Evolutionary conservation across 2,888 invertebrate species (phyloP).

Genomic region (Alitta virens): DNA sequence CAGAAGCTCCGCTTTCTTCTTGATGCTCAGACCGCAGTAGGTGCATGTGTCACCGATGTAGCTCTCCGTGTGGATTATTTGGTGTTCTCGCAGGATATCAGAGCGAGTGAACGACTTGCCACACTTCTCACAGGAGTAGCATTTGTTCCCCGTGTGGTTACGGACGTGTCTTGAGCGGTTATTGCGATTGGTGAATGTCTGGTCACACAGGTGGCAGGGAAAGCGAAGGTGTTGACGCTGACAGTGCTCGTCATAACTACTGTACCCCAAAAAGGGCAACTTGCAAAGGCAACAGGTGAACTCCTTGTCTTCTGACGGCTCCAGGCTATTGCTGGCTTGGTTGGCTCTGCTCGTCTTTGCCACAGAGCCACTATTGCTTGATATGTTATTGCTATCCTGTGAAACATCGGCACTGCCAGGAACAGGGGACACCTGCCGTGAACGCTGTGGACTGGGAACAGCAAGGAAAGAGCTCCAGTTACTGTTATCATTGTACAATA

Average conservation of each 20-base stretch:
- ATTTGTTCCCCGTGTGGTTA: conserved; percentile 20
- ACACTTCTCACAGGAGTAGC: conserved; percentile 24
- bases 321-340: neutral
- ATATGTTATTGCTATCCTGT: neutral
- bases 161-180: conserved; percentile 28
- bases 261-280: conserved; percentile 17
- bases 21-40: conserved; percentile 21
- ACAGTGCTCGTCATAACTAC: conserved; percentile 25
- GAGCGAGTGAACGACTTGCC: conserved; percentile 26
- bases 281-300: conserved; percentile 5
- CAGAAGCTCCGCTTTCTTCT: conserved; percentile 26
- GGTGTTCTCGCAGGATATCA: conserved; percentile 28
- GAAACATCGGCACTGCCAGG: neutral
- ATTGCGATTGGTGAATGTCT: conserved; percentile 29
- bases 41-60: conserved; percentile 24
- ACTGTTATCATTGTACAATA: neutral
- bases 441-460: neutral
- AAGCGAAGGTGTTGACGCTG: conserved; percentile 23
- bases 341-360: neutral
- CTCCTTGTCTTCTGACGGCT: neutral
- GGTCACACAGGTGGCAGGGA: conserved; percentile 28
- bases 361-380: neutral
- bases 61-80: conserved; percentile 29
- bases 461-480: neutral
- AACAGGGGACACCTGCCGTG: neutral